A percentile compares a stretch with the other conserved stretches of the same genome.
phyloP scores from a whole-genome alignment of 1,140 invertebrate genomes.

The Zaprionus davidi region DNA sequence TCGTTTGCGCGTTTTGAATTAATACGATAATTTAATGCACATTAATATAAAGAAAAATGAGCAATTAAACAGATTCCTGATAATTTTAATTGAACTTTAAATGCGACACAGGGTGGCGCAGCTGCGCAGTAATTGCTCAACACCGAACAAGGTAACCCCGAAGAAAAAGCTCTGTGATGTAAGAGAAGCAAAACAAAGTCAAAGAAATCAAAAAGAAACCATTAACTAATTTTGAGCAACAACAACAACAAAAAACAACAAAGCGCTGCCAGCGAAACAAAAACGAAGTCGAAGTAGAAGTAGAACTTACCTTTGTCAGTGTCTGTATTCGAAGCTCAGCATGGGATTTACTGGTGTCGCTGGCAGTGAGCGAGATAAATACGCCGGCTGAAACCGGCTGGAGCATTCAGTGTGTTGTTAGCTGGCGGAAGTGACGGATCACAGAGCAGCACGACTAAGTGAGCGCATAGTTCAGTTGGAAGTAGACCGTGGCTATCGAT shows the following conservation, averaged over 20 bases:
- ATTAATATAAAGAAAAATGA: conserved; percentile 16
- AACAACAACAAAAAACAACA: conserved; percentile 28
- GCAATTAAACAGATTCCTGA: conserved; percentile 11
- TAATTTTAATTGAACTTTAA: conserved; percentile 28
- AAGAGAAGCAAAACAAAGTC: conserved; percentile 38
- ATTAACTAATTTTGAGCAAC: conserved; percentile 22
- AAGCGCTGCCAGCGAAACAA: conserved; percentile 12
- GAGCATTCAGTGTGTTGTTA: conserved; percentile 53
- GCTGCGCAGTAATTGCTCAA: not conserved
- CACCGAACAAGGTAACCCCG: not conserved
- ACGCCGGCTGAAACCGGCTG: conserved; percentile 55
- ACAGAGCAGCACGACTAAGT: conserved; percentile 8
- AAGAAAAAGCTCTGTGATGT: conserved; percentile 35
- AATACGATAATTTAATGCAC: not conserved
- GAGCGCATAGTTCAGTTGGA: conserved; percentile 14
- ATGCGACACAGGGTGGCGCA: conserved; percentile 21
- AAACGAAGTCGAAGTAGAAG: conserved; percentile 19
- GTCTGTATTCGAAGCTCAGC: conserved; percentile 8
- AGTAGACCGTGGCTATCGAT: conserved; percentile 38
- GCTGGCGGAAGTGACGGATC: conserved; percentile 57
- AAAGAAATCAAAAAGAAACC: conserved; percentile 52
- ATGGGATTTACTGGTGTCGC: conserved; percentile 33
- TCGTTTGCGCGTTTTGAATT: conserved; percentile 8
- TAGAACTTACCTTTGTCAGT: too few species aligned
- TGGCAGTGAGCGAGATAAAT: conserved; percentile 51